Percentiles rank a stretch among this genome's conserved stretches.
These are phyloP conservation scores for Acanthopleura granulata DNA, from an alignment of 2,888 invertebrate genomes.

Conservation along the genomic window DNA sequence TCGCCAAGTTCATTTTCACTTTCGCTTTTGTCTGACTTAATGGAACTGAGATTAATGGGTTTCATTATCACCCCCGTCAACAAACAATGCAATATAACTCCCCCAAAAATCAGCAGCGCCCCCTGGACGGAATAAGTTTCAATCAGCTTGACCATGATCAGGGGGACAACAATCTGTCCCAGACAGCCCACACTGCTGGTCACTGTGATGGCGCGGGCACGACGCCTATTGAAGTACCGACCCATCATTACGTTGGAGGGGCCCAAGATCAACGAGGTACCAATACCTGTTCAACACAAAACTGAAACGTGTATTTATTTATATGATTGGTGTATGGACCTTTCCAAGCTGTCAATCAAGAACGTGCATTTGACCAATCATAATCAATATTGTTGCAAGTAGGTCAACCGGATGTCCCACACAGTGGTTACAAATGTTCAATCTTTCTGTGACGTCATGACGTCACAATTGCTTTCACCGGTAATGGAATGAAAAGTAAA, in stretches of 20 bases:
- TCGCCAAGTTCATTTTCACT: no score
- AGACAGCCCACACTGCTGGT: background rate
- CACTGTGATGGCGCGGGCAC: background rate
- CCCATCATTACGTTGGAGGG: slow-evolving; percentile 1
- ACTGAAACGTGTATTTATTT: no score
- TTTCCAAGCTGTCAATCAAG: no score
- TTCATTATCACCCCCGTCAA: background rate
- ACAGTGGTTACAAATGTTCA: no score
- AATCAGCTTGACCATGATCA: background rate
- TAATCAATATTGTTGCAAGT: no score
- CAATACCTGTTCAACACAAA: background rate
- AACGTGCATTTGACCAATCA: no score
- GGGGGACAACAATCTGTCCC: background rate
- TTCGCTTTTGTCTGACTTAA: no score
- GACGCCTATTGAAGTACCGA: background rate
- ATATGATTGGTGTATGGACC: no score
- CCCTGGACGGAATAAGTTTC: background rate
- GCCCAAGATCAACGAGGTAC: background rate
- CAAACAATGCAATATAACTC: background rate
- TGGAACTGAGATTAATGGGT: background rate
- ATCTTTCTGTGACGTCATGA: no score
- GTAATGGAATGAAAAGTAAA: no score
- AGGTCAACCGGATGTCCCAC: no score
- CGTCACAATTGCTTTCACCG: no score
- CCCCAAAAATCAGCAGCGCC: background rate